These are phyloP conservation scores for Frieseomelitta varia DNA, from an alignment of 1,140 invertebrate species.

Conservation along the genomic window DNA sequence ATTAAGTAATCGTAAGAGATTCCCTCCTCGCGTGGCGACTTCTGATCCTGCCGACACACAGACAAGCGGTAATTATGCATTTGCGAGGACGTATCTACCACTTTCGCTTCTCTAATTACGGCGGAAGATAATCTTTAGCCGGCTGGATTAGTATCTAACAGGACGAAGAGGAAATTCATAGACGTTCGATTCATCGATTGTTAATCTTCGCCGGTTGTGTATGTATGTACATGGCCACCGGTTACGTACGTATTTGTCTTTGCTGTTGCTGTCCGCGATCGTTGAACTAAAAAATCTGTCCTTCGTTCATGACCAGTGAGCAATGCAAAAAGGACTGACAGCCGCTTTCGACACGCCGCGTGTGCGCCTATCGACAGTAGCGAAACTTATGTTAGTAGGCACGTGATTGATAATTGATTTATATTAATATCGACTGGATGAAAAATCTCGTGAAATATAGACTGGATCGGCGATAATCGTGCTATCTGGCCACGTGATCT, in stretches of 20 bases:
- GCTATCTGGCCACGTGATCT: constrained; percentile 12
- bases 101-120: constrained; percentile 67
- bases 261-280: constrained; percentile 34
- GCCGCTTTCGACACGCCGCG: neutral
- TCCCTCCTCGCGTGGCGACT: constrained; percentile 47
- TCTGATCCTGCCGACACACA: constrained; percentile 65
- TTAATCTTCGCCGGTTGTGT: neutral
- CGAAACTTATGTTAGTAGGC: neutral
- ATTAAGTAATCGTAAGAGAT: constrained; percentile 68
- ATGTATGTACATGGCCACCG: no score
- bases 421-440: neutral
- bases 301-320: neutral
- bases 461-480: neutral
- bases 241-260: neutral
- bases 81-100: constrained; percentile 62
- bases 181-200: constrained; percentile 40
- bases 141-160: constrained; percentile 43
- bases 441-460: neutral
- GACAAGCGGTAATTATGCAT: constrained; percentile 68
- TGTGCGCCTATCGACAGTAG: neutral
- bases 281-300: constrained; percentile 1
- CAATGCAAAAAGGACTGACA: neutral
- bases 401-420: constrained; percentile 19
- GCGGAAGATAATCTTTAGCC: constrained; percentile 50
- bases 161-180: constrained; percentile 48